Evolutionary conservation across 2,888 invertebrate genomes (phyloP).

Genomic region (Argyresthia goedartella): DNA sequence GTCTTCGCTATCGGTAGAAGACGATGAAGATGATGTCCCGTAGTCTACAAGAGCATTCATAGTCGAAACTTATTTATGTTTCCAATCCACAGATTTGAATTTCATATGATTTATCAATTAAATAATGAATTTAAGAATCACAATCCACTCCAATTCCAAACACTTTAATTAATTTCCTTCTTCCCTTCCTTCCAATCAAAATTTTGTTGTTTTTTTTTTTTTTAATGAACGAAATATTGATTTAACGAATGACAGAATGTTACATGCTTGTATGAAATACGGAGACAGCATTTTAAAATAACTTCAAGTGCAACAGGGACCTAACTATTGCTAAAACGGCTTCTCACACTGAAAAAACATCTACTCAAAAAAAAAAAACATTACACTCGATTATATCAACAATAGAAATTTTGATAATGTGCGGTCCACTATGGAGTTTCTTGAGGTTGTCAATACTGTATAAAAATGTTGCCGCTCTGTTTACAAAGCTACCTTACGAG

Average conservation of each 20-base stretch:
- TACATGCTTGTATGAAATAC: not conserved
- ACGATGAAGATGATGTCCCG: slow-evolving; percentile 63
- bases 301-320: not conserved
- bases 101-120: too few relatives aligned
- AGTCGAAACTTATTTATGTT: not conserved
- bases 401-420: too few relatives aligned
- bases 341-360: not conserved
- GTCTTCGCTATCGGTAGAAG: slow-evolving; percentile 61
- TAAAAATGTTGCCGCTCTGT: too few relatives aligned
- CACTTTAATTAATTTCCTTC: too few relatives aligned
- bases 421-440: too few relatives aligned
- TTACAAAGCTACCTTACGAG: too few relatives aligned
- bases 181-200: too few relatives aligned
- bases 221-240: not conserved
- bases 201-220: not conserved
- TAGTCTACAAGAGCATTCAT: slow-evolving; percentile 80
- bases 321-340: not conserved
- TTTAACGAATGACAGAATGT: not conserved
- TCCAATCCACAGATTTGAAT: too few relatives aligned
- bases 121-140: too few relatives aligned
- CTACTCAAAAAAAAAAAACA: not conserved
- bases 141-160: too few relatives aligned
- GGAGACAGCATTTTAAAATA: not conserved
- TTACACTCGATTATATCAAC: not conserved
- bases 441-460: too few relatives aligned